Conservation (phyloP, 2,797 vertebrate genomes). For the Melanotaenia pygmaea region DNA sequence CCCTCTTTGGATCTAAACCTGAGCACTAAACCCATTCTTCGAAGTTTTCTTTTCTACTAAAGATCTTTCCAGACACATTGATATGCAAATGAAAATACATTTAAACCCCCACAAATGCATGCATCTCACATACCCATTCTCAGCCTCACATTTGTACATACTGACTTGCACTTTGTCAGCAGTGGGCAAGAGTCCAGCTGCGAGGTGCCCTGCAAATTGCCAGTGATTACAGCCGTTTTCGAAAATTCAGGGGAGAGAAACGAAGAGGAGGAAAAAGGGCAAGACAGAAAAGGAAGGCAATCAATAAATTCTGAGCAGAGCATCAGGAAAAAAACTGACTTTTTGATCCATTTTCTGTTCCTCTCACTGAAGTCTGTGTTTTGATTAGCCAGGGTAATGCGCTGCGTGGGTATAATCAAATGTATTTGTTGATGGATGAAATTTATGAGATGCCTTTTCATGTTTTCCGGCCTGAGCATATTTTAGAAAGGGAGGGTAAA, state of each 20-base stretch:
- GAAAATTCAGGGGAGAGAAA: slow-evolving; percentile 56
- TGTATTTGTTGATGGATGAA: slow-evolving; percentile 54
- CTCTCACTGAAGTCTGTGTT: slow-evolving; percentile 52
- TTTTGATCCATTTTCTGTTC: slow-evolving; percentile 61
- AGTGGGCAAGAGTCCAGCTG: slow-evolving; percentile 64
- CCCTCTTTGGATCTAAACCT: slow-evolving; percentile 1
- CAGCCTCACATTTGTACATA: slow-evolving; percentile 9
- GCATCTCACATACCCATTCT: slow-evolving; percentile 11
- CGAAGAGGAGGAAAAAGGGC: slow-evolving; percentile 18
- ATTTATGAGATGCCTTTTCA: slow-evolving; percentile 39
- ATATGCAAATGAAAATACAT: background rate
- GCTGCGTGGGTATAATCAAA: slow-evolving; percentile 53
- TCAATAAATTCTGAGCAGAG: slow-evolving; percentile 67
- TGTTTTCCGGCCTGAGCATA: slow-evolving; percentile 26
- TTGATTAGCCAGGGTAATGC: slow-evolving; percentile 44
- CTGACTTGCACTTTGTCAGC: slow-evolving; percentile 48
- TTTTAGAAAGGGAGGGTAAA: slow-evolving; percentile 27
- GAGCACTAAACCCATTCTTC: slow-evolving; percentile 15
- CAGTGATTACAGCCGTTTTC: slow-evolving; percentile 68
- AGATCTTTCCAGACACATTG: slow-evolving; percentile 17
- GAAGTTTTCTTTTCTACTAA: slow-evolving; percentile 10
- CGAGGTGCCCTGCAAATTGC: slow-evolving; percentile 63
- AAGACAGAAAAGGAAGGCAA: slow-evolving; percentile 55
- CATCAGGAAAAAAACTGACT: slow-evolving; percentile 50
- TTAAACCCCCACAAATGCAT: slow-evolving; percentile 1